Base-by-base conservation (phyloP, 2,888 invertebrate species). In the Raillietiella orientalis region DNA sequence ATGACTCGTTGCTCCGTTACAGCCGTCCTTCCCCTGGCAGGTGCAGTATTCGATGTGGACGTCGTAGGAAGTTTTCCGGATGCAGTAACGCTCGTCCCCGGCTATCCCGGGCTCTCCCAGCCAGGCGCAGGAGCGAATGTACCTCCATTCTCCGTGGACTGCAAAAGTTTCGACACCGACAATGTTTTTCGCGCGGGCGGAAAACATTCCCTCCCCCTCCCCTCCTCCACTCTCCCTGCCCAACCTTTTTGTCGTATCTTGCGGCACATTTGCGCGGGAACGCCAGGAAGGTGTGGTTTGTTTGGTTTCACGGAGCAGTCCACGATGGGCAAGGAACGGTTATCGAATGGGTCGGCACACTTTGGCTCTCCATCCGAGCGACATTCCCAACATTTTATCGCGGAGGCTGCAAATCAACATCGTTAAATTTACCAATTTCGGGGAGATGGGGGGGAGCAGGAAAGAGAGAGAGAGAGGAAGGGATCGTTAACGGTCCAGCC, bases 11-110 rank as follows among this genome's bases (percentile, higher is more conserved):
- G 63, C 64, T 3, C 58, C 46, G 44, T 82, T 82, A 42, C 82
- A 82, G 1, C 79, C 79, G 43, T 82, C 77, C 46, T 79, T 79
- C 25, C 29, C 30, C 28, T 40, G 71, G 38, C 82, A 82, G 1
- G 77, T 77, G 42, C 82, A 84, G 39, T 71, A 77, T 46, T 84
- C 82, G 52, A 75, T 66, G 43, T 79, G 82, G 35, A 84, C 75
- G 42, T 84, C 77, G 46, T 74, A 77, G 2, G 74, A 74, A 12
- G 79, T 79, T 0, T 74, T 72, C 38, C 77, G 56, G 8, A 77
- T 50, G 37, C 82, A 82, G 46, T 70, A 79, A 28, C 82, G 55
- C 45, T 82, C 79, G 37, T 82, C 79, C 0, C 75, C 74, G 38
- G 59, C 62, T 25, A 82, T 70, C 1, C 82, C 82, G 0, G 75